Percentiles rank a stretch among this genome's conserved stretches.
Conservation (phyloP, 2,888 invertebrate species). For the Nymphalis polychloros region DNA sequence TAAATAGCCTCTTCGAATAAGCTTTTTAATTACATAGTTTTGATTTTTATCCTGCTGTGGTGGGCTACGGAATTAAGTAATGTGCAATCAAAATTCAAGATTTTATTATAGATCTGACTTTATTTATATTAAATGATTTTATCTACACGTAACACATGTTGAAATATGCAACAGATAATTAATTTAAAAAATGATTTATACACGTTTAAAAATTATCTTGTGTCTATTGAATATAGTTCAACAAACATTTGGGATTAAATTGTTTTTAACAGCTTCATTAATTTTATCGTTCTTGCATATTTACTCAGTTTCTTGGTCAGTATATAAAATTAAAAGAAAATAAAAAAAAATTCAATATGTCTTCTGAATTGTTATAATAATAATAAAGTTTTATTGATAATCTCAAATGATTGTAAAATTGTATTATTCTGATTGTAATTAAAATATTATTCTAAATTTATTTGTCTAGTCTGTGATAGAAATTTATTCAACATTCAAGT, state of each 20-base stretch:
- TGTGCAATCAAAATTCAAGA: slow-evolving; percentile 64
- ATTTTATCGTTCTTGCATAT: neutral
- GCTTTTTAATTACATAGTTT: slow-evolving; percentile 39
- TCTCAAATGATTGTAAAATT: slow-evolving; percentile 27
- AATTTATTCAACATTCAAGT: slow-evolving; percentile 39
- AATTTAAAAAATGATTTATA: slow-evolving; percentile 9
- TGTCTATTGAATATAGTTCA: slow-evolving; percentile 5
- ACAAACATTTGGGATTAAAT: slow-evolving; percentile 8
- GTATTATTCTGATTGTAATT: slow-evolving; percentile 14
- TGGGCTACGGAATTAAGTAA: slow-evolving; percentile 41
- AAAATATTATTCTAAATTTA: slow-evolving; percentile 27
- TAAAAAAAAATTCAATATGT: neutral
- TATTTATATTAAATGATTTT: slow-evolving; percentile 34
- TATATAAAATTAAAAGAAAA: neutral
- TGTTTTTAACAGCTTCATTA: neutral
- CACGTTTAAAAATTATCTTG: neutral
- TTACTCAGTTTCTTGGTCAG: slow-evolving; percentile 4
- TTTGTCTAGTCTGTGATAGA: slow-evolving; percentile 74
- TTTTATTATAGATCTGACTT: slow-evolving; percentile 54
- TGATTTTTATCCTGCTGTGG: slow-evolving; percentile 30
- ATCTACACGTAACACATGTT: neutral
- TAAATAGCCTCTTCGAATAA: slow-evolving; percentile 46
- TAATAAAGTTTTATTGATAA: neutral
- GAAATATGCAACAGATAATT: slow-evolving; percentile 1
- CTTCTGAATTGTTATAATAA: neutral